phyloP scores from a whole-genome alignment of 2,113 vertebrate species.

The Chaenogobius annularis region DNA sequence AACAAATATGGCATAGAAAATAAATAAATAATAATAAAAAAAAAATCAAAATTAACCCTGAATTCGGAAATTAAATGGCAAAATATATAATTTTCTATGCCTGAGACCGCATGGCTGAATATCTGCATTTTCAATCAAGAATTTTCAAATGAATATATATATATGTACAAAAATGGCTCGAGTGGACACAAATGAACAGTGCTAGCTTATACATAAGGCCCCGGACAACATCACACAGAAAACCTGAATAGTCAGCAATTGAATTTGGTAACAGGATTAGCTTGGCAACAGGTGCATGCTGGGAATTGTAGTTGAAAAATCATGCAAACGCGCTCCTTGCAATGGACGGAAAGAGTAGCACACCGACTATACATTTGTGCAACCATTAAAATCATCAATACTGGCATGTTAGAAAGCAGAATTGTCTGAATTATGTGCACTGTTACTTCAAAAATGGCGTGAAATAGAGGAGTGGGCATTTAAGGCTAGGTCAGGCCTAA shows the following conservation, averaged over 20 bases:
- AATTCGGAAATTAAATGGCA: slow-evolving; percentile 3
- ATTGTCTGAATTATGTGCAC: not conserved
- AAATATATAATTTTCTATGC: slow-evolving; percentile 19
- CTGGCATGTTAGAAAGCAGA: slow-evolving; percentile 31
- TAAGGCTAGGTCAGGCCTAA: not conserved
- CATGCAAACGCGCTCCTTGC: slow-evolving; percentile 30
- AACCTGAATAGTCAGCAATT: slow-evolving; percentile 34
- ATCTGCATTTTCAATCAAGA: not conserved
- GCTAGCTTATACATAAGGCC: slow-evolving; percentile 57
- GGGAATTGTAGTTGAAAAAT: slow-evolving; percentile 40
- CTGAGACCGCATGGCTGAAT: slow-evolving; percentile 15
- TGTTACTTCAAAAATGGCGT: not conserved
- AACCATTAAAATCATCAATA: slow-evolving; percentile 25
- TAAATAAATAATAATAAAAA: not conserved
- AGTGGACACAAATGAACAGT: slow-evolving; percentile 30
- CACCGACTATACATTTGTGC: slow-evolving; percentile 35
- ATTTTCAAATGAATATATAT: slow-evolving; percentile 16
- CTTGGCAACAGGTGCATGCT: slow-evolving; percentile 61
- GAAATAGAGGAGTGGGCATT: not conserved
- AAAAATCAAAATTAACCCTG: slow-evolving; percentile 7
- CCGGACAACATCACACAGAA: slow-evolving; percentile 23
- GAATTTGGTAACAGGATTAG: slow-evolving; percentile 25
- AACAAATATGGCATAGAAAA: slow-evolving; percentile 1
- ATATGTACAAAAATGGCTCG: slow-evolving; percentile 29
- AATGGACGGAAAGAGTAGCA: slow-evolving; percentile 5